A percentile compares a stretch with the other conserved stretches of the same genome.
phyloP scores from a whole-genome alignment of 2,888 invertebrate genomes.

The Scrobipalpa costella region DNA sequence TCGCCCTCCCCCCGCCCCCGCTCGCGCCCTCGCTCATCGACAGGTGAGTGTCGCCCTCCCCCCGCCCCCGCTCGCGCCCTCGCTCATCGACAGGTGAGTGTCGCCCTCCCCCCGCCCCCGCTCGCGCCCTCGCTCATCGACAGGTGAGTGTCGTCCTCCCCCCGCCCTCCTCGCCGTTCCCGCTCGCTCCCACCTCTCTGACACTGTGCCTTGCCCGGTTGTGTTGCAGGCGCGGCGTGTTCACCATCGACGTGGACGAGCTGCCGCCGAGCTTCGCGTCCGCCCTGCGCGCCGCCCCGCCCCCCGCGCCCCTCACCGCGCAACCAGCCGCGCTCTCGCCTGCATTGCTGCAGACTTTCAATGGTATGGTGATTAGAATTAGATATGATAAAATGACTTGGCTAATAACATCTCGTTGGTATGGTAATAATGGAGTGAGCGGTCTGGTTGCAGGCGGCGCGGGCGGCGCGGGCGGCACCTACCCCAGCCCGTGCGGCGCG shows the following conservation, averaged over 20 bases:
- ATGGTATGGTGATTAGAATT: neutral
- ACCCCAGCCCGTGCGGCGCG: too few species aligned
- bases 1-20: too few species aligned
- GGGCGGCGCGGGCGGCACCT: slow-evolving; percentile 41
- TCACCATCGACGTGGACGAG: slow-evolving; percentile 58
- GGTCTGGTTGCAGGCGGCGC: slow-evolving; percentile 33
- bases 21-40: too few species aligned
- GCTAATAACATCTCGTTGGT: too few species aligned
- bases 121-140: too few species aligned
- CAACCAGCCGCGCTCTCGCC: slow-evolving; percentile 32
- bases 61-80: too few species aligned
- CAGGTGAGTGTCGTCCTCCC: too few species aligned
- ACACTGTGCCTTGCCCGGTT: neutral
- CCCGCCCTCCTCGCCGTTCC: too few species aligned
- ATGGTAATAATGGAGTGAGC: slow-evolving; percentile 37
- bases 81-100: too few species aligned
- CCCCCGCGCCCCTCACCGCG: slow-evolving; percentile 29
- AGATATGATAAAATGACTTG: neutral
- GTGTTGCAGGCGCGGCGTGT: slow-evolving; percentile 58
- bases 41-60: too few species aligned
- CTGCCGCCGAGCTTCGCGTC: slow-evolving; percentile 57
- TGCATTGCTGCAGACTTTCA: slow-evolving; percentile 31
- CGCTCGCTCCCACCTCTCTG: too few species aligned
- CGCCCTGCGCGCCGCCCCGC: slow-evolving; percentile 38
- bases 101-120: too few species aligned